phyloP scores from a whole-genome alignment of 2,113 vertebrate species.

The Zosterops japonicus region DNA sequence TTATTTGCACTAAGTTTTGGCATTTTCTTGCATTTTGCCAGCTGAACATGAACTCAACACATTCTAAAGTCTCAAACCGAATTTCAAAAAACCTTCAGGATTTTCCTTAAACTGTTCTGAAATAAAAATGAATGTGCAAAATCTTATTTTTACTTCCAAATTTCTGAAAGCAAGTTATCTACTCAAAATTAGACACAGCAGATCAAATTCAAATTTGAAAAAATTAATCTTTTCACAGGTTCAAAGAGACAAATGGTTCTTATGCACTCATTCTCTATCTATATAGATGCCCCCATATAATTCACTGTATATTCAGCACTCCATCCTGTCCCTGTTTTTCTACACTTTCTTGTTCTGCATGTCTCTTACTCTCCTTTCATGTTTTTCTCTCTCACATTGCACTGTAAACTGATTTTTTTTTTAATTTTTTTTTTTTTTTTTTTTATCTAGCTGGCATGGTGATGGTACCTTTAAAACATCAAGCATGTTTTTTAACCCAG shows the following conservation, averaged over 20 bases:
- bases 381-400: background rate
- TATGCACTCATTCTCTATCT: background rate
- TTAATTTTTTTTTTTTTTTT: background rate
- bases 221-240: background rate
- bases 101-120: background rate
- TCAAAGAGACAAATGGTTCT: background rate
- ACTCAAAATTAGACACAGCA: background rate
- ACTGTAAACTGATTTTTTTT: background rate
- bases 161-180: background rate
- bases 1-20: background rate
- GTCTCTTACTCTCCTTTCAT: background rate
- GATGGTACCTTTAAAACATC: background rate
- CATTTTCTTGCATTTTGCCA: background rate
- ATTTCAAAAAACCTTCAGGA: background rate
- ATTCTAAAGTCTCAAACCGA: background rate
- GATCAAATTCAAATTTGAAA: background rate
- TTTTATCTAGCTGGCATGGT: background rate
- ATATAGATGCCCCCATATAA: background rate
- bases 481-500: background rate
- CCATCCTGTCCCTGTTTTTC: background rate
- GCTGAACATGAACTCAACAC: background rate
- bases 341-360: background rate
- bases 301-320: background rate
- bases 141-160: background rate
- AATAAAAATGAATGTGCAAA: background rate